Base-by-base conservation (phyloP, 1,140 invertebrate genomes). In the Magallana gigas region DNA sequence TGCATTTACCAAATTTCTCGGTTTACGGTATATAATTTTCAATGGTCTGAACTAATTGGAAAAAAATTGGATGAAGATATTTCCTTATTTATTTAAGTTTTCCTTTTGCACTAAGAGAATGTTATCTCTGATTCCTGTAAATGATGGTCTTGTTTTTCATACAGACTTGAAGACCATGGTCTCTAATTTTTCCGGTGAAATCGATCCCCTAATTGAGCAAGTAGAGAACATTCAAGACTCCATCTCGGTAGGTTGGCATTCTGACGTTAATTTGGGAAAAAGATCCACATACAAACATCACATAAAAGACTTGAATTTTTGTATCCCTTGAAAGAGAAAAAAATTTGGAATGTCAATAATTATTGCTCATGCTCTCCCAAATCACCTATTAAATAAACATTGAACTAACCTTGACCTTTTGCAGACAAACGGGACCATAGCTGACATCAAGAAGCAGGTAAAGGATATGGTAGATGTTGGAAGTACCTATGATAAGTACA, bases 91-190 rank as follows among this genome's bases (percentile, higher is more conserved):
- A 62, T 23, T 23, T 48, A 48, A 48, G 36, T 48, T 48, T 48
- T 48, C 36, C 36, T 48, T 64, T 64, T 14, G 62, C 62, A 64
- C 14, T 64, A 64, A 18, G 62, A 18, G 62, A 64, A 18, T 16
- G 62, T 14, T 2, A 64, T 64, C 62, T 64, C 18, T 16, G n/a
- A 56, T 84, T 64, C 1, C 23, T 71, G 57, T 59, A 14, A 71
- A 80, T 84, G 9, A 23, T 14, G 18, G 11, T 58, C 36, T 16
- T 71, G 16, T 87, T 57, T 57, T 23, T 58, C 36, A 48, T 48
- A 36, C 23, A 88, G 82, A 57, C 36, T 23, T 83, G 9, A 88
- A 80, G 84, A 83, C 84, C 14, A 88, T 64, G 82, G 23, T 84
- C 11, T 18, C 57, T 14, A 84, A 84, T 58, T 84, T 84, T 58